Conservation (phyloP, 2,888 invertebrate genomes). For the Nasonia oneida region DNA sequence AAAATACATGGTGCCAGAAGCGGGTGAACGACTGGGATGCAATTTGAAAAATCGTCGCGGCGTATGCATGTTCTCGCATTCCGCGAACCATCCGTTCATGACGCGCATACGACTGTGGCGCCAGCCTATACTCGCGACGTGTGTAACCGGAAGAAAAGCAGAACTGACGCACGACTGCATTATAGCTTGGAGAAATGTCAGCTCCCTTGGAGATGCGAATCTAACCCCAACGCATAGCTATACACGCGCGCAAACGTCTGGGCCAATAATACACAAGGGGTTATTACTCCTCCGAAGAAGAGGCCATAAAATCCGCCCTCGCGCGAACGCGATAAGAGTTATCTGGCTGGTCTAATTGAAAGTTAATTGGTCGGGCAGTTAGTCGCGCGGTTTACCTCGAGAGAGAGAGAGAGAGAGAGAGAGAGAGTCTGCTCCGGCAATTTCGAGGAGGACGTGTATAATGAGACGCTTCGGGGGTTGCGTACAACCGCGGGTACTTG, state of each 20-base stretch:
- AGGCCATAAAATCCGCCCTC: constrained; percentile 76
- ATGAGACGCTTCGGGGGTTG: neutral
- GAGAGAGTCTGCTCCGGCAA: constrained; percentile 64
- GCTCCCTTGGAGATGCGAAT: constrained; percentile 67
- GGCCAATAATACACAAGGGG: constrained; percentile 46
- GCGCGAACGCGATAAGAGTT: constrained; percentile 78
- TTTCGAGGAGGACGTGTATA: constrained; percentile 22
- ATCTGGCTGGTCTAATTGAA: constrained; percentile 78
- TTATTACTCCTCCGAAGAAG: constrained; percentile 70
- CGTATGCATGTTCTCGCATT: constrained; percentile 65
- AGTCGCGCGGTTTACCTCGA: constrained; percentile 65
- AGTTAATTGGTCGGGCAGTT: constrained; percentile 79
- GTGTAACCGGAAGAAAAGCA: constrained; percentile 37
- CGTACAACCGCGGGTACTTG: neutral
- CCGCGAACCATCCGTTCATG: constrained; percentile 52
- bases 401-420: constrained; percentile 47
- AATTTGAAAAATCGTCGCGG: constrained; percentile 74
- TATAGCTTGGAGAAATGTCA: neutral
- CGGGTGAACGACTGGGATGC: constrained; percentile 71
- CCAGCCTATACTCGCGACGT: neutral
- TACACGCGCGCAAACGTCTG: neutral
- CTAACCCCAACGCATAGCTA: constrained; percentile 70
- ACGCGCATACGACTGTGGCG: constrained; percentile 40
- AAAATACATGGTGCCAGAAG: constrained; percentile 17
- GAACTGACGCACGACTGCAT: neutral